Conservation (phyloP, 1,140 invertebrate species). For the Chrysopa pallens region DNA sequence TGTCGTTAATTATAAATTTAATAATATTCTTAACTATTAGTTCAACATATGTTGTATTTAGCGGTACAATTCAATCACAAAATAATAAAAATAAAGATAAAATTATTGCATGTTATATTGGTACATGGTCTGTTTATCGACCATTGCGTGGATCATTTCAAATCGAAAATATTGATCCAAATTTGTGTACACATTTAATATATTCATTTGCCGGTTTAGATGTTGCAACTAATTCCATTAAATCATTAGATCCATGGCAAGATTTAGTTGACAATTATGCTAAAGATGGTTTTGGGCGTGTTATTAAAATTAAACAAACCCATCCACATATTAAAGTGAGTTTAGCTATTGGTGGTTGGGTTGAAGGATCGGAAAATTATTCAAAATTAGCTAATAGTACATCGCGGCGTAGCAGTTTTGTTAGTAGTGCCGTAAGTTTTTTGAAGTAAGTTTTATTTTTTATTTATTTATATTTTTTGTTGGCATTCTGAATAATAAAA, state of each 20-base stretch:
- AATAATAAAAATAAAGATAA: constrained; percentile 25
- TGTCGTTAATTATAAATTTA: too few relatives aligned
- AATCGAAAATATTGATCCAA: constrained; percentile 51
- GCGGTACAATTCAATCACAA: too few relatives aligned
- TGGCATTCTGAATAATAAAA: too few relatives aligned
- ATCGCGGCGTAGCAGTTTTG: constrained; percentile 36
- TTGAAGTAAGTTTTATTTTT: constrained; percentile 28
- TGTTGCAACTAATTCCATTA: constrained; percentile 39
- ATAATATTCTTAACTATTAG: too few relatives aligned
- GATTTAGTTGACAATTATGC: constrained; percentile 58
- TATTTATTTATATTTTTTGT: too few relatives aligned
- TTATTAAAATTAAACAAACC: constrained; percentile 41
- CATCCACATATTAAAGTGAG: constrained; percentile 60
- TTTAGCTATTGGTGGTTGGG: constrained; percentile 76
- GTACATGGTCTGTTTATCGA: constrained; percentile 59
- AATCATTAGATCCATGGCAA: constrained; percentile 49
- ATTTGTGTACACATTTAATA: constrained; percentile 71
- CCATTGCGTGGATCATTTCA: constrained; percentile 39
- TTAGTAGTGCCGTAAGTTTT: constrained; percentile 39
- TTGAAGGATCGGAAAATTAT: constrained; percentile 66
- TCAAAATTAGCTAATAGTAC: constrained; percentile 47
- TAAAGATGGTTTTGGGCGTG: constrained; percentile 46
- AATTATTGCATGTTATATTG: constrained; percentile 61
- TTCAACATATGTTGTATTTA: too few relatives aligned
- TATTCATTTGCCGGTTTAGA: constrained; percentile 76